A percentile compares a stretch with the other conserved stretches of the same genome.
These are phyloP conservation scores for Neostethus bicornis DNA, from an alignment of 2,797 vertebrate species.

Conservation along the genomic window DNA sequence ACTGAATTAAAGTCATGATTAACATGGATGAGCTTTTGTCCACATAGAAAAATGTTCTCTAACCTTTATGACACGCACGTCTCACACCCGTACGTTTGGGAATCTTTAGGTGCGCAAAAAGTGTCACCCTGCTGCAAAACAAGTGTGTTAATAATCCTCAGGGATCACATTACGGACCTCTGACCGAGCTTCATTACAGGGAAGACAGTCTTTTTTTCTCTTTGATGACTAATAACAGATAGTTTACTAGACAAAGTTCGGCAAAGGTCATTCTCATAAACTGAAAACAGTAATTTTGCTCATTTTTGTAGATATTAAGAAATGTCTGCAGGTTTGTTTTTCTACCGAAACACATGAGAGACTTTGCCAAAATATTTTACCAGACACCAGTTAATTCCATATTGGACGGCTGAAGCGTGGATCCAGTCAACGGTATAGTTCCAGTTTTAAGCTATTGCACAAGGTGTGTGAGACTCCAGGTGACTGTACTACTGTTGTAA, in stretches of 20 bases:
- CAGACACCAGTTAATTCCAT: conserved; percentile 18
- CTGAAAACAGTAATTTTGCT: neutral
- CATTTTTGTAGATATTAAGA: neutral
- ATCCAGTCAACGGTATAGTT: conserved; percentile 28
- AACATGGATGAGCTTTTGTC: conserved; percentile 79
- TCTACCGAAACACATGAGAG: neutral
- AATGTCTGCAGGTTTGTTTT: neutral
- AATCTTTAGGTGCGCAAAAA: conserved; percentile 18
- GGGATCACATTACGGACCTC: no score
- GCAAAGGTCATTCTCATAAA: conserved; percentile 1
- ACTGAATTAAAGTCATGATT: conserved; percentile 68
- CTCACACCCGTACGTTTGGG: conserved; percentile 8
- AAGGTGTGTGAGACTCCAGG: conserved; percentile 29
- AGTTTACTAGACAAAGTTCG: conserved; percentile 4
- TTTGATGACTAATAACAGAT: conserved; percentile 22
- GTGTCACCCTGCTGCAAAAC: conserved; percentile 11
- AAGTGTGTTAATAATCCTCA: conserved; percentile 38
- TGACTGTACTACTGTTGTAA: conserved; percentile 18
- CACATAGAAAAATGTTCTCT: conserved; percentile 22
- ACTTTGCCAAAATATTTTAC: neutral
- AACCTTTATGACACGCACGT: neutral
- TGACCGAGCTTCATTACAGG: conserved; percentile 26
- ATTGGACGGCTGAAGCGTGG: conserved; percentile 23
- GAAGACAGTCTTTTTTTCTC: conserved; percentile 3
- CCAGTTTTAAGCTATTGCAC: conserved; percentile 33